These are phyloP conservation scores for Adelphocoris suturalis DNA, from an alignment of 2,888 invertebrate species.

Conservation along the genomic window DNA sequence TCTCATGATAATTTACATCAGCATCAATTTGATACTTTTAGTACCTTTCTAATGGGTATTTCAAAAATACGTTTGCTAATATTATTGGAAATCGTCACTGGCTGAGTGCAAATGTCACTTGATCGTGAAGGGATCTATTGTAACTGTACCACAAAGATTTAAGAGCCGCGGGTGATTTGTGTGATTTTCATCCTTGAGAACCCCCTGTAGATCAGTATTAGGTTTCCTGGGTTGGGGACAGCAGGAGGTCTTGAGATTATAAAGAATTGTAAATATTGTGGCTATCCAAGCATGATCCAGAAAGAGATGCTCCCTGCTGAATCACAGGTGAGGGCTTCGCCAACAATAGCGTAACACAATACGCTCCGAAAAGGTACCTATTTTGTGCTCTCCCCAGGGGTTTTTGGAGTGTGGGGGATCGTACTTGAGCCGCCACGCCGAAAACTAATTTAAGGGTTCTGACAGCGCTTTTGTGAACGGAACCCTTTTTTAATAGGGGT, in stretches of 20 bases:
- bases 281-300: conserved; percentile 65
- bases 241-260: conserved; percentile 44
- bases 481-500: conserved; percentile 47
- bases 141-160: neutral
- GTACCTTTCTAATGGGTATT: too few relatives aligned
- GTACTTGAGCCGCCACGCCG: conserved; percentile 41
- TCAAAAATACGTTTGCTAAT: too few relatives aligned
- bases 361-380: conserved; percentile 48
- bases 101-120: too few relatives aligned
- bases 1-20: too few relatives aligned
- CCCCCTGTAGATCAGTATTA: conserved; percentile 37
- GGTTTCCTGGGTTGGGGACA: conserved; percentile 44
- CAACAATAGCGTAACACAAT: conserved; percentile 60
- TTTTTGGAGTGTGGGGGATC: conserved; percentile 16
- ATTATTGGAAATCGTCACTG: too few relatives aligned
- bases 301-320: conserved; percentile 40
- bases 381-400: neutral
- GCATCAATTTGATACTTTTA: too few relatives aligned
- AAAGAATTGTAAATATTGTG: conserved; percentile 68
- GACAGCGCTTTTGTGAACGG: conserved; percentile 61
- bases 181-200: neutral
- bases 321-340: conserved; percentile 37
- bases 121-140: neutral
- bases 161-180: conserved; percentile 12
- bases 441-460: conserved; percentile 64